phyloP scores from a whole-genome alignment of 2,797 vertebrate species.

The Anguilla marmorata region DNA sequence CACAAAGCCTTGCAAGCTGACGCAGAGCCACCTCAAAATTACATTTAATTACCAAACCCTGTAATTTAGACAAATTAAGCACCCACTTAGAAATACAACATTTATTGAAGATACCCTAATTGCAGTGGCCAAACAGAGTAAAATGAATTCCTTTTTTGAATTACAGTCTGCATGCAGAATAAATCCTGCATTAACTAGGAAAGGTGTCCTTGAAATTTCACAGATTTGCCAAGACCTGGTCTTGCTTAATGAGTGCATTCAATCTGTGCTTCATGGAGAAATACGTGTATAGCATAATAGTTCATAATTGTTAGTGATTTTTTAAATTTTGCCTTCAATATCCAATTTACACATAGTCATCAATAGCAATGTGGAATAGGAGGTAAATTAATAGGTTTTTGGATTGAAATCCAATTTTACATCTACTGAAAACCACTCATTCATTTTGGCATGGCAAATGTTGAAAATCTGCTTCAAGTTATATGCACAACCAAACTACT shows the following conservation, averaged over 20 bases:
- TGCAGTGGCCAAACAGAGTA: constrained; percentile 30
- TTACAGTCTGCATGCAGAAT: constrained; percentile 1
- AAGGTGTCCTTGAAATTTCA: background rate
- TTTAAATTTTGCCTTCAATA: background rate
- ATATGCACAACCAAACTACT: background rate
- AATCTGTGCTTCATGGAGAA: background rate
- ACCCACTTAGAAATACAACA: constrained; percentile 37
- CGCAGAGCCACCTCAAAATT: constrained; percentile 25
- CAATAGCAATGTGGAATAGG: background rate
- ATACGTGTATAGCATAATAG: background rate
- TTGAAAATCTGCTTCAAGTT: background rate
- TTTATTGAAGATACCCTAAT: constrained; percentile 32
- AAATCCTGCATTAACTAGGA: background rate
- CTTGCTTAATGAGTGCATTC: background rate
- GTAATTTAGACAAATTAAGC: constrained; percentile 34
- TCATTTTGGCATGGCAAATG: background rate
- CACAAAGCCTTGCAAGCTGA: background rate
- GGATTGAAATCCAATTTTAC: background rate
- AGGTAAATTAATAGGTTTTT: background rate
- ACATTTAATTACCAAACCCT: constrained; percentile 34
- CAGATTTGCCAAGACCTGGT: background rate
- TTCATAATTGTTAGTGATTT: background rate
- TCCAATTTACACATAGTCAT: background rate
- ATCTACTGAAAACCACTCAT: background rate
- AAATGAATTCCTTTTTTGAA: constrained; percentile 21